phyloP scores from a whole-genome alignment of 1,140 invertebrate genomes.

The Aplysia californica region DNA sequence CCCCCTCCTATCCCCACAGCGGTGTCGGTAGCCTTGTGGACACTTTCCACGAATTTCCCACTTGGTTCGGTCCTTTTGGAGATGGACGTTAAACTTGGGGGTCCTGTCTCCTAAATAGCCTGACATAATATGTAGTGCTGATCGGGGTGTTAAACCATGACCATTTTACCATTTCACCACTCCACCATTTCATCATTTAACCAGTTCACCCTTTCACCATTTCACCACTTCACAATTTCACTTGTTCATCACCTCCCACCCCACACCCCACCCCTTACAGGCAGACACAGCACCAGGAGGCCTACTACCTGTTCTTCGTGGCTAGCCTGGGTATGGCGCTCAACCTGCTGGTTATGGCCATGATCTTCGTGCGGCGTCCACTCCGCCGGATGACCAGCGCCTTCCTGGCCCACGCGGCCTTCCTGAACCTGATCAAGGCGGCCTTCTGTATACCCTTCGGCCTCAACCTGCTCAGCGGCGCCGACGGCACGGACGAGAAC shows the following conservation, averaged over 20 bases:
- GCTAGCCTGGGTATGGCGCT: slow-evolving; percentile 56
- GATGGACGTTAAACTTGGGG: too few relatives aligned
- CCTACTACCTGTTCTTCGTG: slow-evolving; percentile 63
- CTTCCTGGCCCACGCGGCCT: slow-evolving; percentile 63
- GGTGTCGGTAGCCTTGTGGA: too few relatives aligned
- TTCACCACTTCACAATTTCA: too few relatives aligned
- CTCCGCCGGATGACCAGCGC: slow-evolving; percentile 62
- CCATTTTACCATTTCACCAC: too few relatives aligned
- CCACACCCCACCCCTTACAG: background rate
- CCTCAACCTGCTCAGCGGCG: slow-evolving; percentile 56
- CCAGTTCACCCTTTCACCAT: too few relatives aligned
- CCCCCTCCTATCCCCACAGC: too few relatives aligned
- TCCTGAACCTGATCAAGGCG: slow-evolving; percentile 62
- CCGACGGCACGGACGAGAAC: slow-evolving; percentile 24
- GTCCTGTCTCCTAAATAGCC: background rate
- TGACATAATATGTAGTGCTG: background rate
- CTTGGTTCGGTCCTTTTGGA: too few relatives aligned
- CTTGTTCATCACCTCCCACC: background rate
- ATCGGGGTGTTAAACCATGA: too few relatives aligned
- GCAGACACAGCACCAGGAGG: slow-evolving; percentile 52
- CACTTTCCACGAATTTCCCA: too few relatives aligned
- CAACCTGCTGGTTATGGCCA: slow-evolving; percentile 60
- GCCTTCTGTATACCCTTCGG: slow-evolving; percentile 66
- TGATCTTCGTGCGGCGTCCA: slow-evolving; percentile 48
- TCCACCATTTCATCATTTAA: too few relatives aligned